These are phyloP conservation scores for Ectropis crepuscularia DNA, from an alignment of 2,888 invertebrate genomes.

Conservation along the genomic window DNA sequence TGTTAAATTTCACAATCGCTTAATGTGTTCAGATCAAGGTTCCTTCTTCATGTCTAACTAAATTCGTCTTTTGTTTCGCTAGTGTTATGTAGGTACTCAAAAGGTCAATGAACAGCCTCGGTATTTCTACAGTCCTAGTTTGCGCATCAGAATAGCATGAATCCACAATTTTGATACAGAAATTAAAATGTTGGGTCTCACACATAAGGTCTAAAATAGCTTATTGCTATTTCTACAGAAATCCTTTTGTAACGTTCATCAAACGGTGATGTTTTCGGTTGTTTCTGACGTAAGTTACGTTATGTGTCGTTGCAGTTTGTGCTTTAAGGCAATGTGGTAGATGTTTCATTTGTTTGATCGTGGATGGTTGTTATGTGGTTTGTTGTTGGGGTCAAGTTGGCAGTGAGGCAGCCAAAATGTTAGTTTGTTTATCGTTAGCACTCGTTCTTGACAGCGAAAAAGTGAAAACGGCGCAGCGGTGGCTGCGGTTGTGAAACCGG, in stretches of 20 bases:
- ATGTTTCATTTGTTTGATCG: conserved; percentile 52
- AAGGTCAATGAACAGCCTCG: conserved; percentile 85
- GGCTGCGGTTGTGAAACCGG: conserved; percentile 80
- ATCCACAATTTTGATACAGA: conserved; percentile 47
- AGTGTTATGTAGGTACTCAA: conserved; percentile 77
- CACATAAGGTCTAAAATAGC: conserved; percentile 63
- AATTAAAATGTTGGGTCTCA: conserved; percentile 56
- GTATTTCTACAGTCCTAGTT: conserved; percentile 74
- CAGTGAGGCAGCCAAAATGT: conserved; percentile 80
- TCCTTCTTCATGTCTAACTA: conserved; percentile 68
- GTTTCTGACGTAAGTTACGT: conserved; percentile 57
- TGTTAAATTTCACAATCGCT: conserved; percentile 49
- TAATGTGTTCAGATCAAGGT: conserved; percentile 74
- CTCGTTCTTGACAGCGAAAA: conserved; percentile 85
- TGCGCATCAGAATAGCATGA: conserved; percentile 59
- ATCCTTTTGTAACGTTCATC: conserved; percentile 65
- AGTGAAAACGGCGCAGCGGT: conserved; percentile 81
- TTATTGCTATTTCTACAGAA: conserved; percentile 45
- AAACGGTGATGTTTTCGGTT: conserved; percentile 57
- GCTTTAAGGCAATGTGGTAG: conserved; percentile 56
- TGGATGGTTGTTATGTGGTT: conserved; percentile 52
- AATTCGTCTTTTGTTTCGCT: conserved; percentile 81
- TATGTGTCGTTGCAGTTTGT: conserved; percentile 59
- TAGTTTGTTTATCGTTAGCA: conserved; percentile 83
- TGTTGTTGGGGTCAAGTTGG: conserved; percentile 55